Conservation (phyloP, 2,113 vertebrate genomes). For the Budorcas taxicolor region DNA sequence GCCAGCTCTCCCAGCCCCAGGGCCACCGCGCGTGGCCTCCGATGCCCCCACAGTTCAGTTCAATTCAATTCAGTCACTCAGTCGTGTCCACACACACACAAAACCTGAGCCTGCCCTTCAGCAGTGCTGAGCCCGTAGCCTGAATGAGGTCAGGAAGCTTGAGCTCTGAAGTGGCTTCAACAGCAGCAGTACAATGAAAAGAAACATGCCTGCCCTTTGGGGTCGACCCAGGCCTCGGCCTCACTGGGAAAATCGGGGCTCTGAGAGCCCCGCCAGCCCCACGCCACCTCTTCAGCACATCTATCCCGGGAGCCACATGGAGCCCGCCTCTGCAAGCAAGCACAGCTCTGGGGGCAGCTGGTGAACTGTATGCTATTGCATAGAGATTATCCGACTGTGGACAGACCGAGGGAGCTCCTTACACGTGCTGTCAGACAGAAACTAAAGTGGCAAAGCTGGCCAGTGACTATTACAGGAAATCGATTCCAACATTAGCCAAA, state of each 20-base stretch:
- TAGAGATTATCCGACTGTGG: fast-evolving
- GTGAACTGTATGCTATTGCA: neutral
- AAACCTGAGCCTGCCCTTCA: neutral
- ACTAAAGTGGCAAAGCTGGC: neutral
- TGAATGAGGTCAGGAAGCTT: neutral
- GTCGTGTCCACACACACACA: too few relatives aligned
- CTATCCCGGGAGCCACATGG: fast-evolving
- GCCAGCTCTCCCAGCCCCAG: fast-evolving
- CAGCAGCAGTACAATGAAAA: fast-evolving
- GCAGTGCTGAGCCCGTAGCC: neutral
- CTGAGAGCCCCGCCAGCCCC: too few relatives aligned
- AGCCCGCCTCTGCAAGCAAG: fast-evolving
- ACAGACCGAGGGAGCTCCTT: neutral
- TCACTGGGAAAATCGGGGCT: fast-evolving
- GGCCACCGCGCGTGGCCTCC: fast-evolving
- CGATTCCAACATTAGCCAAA: neutral
- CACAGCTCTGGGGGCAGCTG: neutral
- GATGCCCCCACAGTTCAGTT: neutral
- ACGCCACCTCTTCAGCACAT: fast-evolving
- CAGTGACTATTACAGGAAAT: neutral
- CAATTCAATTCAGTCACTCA: too few relatives aligned
- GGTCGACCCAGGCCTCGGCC: fast-evolving
- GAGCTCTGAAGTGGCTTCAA: too few relatives aligned
- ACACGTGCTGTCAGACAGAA: neutral
- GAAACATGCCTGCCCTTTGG: fast-evolving